These are phyloP conservation scores for Lepus europaeus DNA, from an alignment of 2,113 vertebrate genomes.

Conservation along the genomic window DNA sequence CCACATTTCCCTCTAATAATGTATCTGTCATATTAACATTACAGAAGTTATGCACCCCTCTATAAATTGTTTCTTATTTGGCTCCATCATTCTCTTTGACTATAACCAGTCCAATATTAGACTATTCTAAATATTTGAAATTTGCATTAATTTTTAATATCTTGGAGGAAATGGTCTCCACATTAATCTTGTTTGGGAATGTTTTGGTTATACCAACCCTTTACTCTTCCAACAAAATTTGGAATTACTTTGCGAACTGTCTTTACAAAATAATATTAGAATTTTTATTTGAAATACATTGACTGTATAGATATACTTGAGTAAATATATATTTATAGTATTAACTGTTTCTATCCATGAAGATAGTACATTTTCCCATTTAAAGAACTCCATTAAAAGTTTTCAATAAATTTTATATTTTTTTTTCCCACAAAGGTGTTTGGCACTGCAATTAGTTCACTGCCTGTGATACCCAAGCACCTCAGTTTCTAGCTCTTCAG, in stretches of 20 bases:
- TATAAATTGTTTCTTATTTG: neutral
- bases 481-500: too few relatives aligned
- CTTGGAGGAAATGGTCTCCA: neutral
- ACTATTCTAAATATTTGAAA: constrained; percentile 1
- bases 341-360: neutral
- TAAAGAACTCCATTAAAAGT: neutral
- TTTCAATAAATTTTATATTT: constrained; percentile 23
- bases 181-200: neutral
- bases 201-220: neutral
- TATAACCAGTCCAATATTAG: neutral
- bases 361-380: neutral
- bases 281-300: constrained; percentile 28
- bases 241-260: neutral
- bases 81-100: neutral
- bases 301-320: neutral
- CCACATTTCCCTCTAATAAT: neutral
- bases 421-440: neutral
- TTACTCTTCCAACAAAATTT: neutral
- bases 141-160: neutral
- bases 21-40: neutral
- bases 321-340: neutral
- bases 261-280: neutral
- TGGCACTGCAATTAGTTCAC: too few relatives aligned
- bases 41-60: neutral
- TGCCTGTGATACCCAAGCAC: too few relatives aligned